Evolutionary conservation across 1,140 invertebrate genomes (phyloP), one percentile per base, ranked within the genome.

Genomic region (Neotoxoptera formosana): DNA sequence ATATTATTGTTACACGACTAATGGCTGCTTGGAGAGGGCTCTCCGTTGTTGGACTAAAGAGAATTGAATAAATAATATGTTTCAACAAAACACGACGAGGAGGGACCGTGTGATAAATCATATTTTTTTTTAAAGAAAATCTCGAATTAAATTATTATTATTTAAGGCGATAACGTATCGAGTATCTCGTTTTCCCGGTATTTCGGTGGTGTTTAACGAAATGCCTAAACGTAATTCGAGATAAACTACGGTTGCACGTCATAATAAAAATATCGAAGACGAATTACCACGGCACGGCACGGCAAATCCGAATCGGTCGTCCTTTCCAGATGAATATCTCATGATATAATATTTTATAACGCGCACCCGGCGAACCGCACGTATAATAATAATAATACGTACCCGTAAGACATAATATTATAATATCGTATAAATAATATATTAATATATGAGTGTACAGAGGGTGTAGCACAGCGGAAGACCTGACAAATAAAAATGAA

Each of bases 151-250:
- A 41, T 41, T 60, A 90, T 41, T 60, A 90, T 90, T 60, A 56
- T 60, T 41, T 41, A 41, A 60, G 53, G 9, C 23, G 36, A 67
- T 45, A 25, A n/a, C 36, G 56, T 90, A 67, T 90, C 56, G 60
- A 90, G 60, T 89, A 36, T 89, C 51, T 56, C 2, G 88, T 51
- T 53, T 89, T 89, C 87, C 53, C 48, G 48, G 87, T 89, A 90
- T 90, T 90, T 90, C 30, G 41, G 11, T 36, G 56, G 51, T 90
- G 53, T 90, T 60, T 23, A 90, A 60, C 25, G 41, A 60, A 60
- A 45, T 90, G 67, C 45, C 45, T 90, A n/a, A n/a, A n/a, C 53
- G 89, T 90, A 90, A 90, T 90, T 67, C 45, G 56, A 90, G 89
- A 90, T 41, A 67, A 60, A 90, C 53, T n/a, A n/a, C n/a, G n/a